A percentile compares a stretch with the other conserved stretches of the same genome.
Evolutionary conservation across 2,888 invertebrate genomes (phyloP).

Genomic region (Hololepta plana): DNA sequence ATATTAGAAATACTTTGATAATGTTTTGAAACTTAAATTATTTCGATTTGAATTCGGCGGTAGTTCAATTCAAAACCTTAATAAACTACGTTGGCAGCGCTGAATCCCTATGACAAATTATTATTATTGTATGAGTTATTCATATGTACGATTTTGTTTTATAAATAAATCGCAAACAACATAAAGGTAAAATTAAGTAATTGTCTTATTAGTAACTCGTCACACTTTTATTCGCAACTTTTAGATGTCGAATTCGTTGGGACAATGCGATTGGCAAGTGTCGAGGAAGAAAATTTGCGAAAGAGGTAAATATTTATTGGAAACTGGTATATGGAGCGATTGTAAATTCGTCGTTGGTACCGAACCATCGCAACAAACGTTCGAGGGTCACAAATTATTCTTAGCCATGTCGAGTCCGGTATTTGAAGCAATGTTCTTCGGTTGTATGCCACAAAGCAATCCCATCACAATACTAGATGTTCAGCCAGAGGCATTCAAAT

Average conservation of each 20-base stretch:
- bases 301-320: slow-evolving; percentile 54
- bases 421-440: slow-evolving; percentile 78
- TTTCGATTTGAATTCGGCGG: too few species aligned
- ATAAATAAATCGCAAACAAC: too few species aligned
- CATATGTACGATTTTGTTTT: too few species aligned
- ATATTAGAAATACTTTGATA: too few species aligned
- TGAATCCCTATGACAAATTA: too few species aligned
- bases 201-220: background rate
- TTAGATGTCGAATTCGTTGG: slow-evolving; percentile 29
- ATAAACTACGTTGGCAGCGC: too few species aligned
- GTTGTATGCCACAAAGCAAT: slow-evolving; percentile 60
- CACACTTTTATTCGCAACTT: too few species aligned
- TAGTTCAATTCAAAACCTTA: too few species aligned
- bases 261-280: slow-evolving; percentile 58
- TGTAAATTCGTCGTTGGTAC: slow-evolving; percentile 68
- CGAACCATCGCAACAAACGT: slow-evolving; percentile 52
- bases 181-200: slow-evolving; percentile 1
- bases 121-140: too few species aligned
- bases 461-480: slow-evolving; percentile 69
- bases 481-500: slow-evolving; percentile 71
- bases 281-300: slow-evolving; percentile 51
- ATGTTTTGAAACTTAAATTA: too few species aligned
- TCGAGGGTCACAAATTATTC: slow-evolving; percentile 62
- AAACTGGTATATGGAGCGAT: slow-evolving; percentile 67
- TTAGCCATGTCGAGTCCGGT: slow-evolving; percentile 78